Base-by-base conservation (phyloP, 2,888 invertebrate species). In the Euzetes globulus region DNA sequence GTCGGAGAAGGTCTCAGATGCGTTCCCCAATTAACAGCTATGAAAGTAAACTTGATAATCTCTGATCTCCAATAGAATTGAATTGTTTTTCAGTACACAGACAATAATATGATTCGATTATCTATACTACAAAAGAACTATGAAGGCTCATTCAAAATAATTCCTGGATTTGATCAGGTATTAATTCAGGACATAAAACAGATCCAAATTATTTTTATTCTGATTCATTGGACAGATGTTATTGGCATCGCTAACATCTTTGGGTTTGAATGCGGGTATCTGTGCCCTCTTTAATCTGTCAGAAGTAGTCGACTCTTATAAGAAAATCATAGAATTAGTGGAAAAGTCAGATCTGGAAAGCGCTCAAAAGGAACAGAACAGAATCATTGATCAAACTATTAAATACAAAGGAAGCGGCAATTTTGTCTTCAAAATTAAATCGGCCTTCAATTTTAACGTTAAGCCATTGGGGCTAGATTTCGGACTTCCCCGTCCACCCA, bases 191-290 rank as follows among this genome's bases (percentile, higher is more conserved):
- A n/a, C n/a, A n/a, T n/a, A n/a, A n/a, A n/a, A n/a, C n/a, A n/a
- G n/a, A n/a, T n/a, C 47, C 6, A 9, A 45, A 25, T 19, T 4
- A 3, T 19, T 71, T 45, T 71, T 41, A 5, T 50, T 58, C n/a
- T 52, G 19, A 52, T 17, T 58, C 9, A 11, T 58, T 90, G 89
- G 82, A n/a, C n/a, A n/a, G n/a, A n/a, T 90, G 29, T 81, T 90
- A 75, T 86, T 87, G 0, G 88, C 88, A 52, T 90, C 88, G 0
- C 86, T 87, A 17, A 70, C 19, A 25, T 83, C 87, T 0, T 81
- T 89, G 6, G 91, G 91, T 55, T 88, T 90, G 79, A 87, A 88
- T 79, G 90, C 90, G 4, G 86, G 87, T 45, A 90, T 91, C 77
- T 87, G 89, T 52, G 90, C 90, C 0, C 85, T 88, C 1, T 85